phyloP scores from a whole-genome alignment of 2,797 vertebrate species.

The Allenopithecus nigroviridis region DNA sequence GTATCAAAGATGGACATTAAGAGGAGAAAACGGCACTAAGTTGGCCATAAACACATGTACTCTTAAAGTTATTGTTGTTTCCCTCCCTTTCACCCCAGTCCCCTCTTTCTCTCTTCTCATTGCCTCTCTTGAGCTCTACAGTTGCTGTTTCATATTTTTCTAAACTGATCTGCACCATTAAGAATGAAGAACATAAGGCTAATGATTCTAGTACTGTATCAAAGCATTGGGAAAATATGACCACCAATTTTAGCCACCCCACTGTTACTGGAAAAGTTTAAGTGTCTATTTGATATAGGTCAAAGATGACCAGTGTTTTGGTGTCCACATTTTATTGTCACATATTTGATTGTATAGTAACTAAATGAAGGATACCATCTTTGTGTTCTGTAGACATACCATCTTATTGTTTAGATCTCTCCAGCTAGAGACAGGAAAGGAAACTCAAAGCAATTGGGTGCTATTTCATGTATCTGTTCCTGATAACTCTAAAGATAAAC shows the following conservation, averaged over 20 bases:
- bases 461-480: slow-evolving; percentile 35
- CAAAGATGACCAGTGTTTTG: background rate
- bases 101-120: background rate
- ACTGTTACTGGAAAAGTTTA: background rate
- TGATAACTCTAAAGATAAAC: slow-evolving; percentile 26
- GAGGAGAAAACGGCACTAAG: background rate
- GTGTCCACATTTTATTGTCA: background rate
- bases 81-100: background rate
- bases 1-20: background rate
- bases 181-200: background rate
- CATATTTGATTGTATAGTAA: background rate
- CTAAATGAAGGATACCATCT: background rate
- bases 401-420: background rate
- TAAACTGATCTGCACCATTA: background rate
- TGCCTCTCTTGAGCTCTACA: background rate
- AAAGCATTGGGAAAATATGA: background rate
- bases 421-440: background rate
- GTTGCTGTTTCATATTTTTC: background rate
- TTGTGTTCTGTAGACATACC: background rate
- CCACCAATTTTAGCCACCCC: background rate
- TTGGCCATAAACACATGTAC: background rate
- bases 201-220: background rate
- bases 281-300: background rate
- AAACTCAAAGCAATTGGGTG: background rate
- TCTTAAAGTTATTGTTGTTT: background rate